Evolutionary conservation across 1,140 invertebrate genomes (phyloP), one percentile per base, ranked within the genome.

Genomic region (Magallana ariakensis): DNA sequence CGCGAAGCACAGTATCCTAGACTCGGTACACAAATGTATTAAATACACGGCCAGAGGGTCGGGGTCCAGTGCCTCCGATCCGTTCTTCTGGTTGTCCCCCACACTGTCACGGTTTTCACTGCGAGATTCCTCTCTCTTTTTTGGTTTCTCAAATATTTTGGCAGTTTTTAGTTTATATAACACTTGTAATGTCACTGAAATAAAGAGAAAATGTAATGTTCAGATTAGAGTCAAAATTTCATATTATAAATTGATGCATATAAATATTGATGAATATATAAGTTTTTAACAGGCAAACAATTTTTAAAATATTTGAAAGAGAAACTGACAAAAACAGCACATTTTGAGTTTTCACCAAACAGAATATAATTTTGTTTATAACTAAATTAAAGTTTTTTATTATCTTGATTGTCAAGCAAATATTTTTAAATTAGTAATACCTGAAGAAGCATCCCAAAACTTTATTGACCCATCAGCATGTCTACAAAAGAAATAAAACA

Each of bases 101-200:
- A 75, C 66, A 75, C 22, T 75, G 66, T 75, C 66, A 26, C 66
- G 66, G 66, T 75, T 75, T 75, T 82, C 80, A 82, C 54, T 56
- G 10, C 46, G 80, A 55, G 46, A 55, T 55, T 82, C 90, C 53
- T 94, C 93, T 82, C 80, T 55, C 81, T 91, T 91, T 88, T 94
- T 93, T 83, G 91, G 92, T 92, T 92, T 95, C 92, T 99, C 97
- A 95, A 99, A 99, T 83, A 98, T 96, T 94, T 99, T 99, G 84
- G 97, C 97, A 92, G 98, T 99, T 96, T 99, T 99, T 92, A 99
- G 95, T 96, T 99, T 99, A 95, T 99, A 99, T 91, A 99, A 96
- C 88, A 99, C 97, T 95, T 98, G 98, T 15, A 99, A 95, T 56
- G 94, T 94, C 86, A 95, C 94, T 94, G 83, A 97, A 92, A 98